Conservation (phyloP, 2,113 vertebrate species). For the Scomber colias region DNA sequence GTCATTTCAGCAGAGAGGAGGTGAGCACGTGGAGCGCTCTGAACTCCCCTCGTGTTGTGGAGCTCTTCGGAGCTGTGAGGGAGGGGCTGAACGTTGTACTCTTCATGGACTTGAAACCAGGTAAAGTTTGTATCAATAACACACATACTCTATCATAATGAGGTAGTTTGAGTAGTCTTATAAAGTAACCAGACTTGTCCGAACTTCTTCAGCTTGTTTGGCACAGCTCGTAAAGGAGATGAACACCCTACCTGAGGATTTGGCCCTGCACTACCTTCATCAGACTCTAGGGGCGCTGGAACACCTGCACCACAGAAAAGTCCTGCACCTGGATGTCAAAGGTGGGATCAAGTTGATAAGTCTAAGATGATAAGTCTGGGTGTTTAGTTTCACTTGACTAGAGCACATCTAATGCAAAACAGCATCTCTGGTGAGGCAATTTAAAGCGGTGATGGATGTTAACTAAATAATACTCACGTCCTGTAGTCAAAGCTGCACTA, state of each 20-base stretch:
- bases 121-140: constrained; percentile 72
- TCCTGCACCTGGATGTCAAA: constrained; percentile 96
- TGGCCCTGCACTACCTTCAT: constrained; percentile 92
- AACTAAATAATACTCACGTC: no score
- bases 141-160: background rate
- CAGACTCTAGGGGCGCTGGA: constrained; percentile 92
- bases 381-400: no score
- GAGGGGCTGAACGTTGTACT: constrained; percentile 91
- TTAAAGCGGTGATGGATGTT: no score
- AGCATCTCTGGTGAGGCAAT: no score
- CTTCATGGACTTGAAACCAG: constrained; percentile 96
- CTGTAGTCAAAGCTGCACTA: no score
- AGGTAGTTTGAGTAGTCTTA: background rate
- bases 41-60: constrained; percentile 88
- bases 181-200: background rate
- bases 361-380: no score
- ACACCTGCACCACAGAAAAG: constrained; percentile 90
- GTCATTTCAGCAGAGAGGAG: constrained; percentile 91
- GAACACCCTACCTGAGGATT: constrained; percentile 89
- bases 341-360: constrained; percentile 75
- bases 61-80: constrained; percentile 93
- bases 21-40: constrained; percentile 89
- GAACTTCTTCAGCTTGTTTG: constrained; percentile 84
- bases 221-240: constrained; percentile 90
- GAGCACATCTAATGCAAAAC: no score